Conservation (phyloP, 2,797 vertebrate species). For the Helarctos malayanus region DNA sequence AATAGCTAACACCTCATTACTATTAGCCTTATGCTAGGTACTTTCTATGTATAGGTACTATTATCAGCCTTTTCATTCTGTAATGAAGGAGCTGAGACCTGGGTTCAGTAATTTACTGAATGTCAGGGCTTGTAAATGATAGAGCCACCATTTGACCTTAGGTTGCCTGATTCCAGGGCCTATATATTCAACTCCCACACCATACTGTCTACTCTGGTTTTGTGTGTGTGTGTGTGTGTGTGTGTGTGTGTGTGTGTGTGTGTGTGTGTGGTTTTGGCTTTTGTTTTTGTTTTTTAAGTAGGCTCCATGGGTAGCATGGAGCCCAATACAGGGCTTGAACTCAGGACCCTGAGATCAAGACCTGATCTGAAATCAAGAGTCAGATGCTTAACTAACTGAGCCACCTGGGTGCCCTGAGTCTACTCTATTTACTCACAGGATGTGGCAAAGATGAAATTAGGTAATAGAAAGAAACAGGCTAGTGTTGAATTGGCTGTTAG, state of each 20-base stretch:
- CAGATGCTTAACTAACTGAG: too few relatives aligned
- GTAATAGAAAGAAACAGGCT: background rate
- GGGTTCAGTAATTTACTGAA: background rate
- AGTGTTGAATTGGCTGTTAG: background rate
- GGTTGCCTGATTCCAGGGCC: background rate
- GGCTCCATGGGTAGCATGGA: too few relatives aligned
- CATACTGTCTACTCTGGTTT: background rate
- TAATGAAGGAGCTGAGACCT: background rate
- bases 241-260: too few relatives aligned
- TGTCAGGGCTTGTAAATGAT: background rate
- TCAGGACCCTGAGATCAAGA: too few relatives aligned
- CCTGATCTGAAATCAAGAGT: too few relatives aligned
- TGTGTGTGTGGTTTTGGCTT: too few relatives aligned
- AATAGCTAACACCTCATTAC: background rate
- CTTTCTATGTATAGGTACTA: background rate
- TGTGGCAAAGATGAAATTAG: slow-evolving; percentile 18
- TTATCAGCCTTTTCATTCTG: background rate
- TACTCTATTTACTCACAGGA: background rate
- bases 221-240: too few relatives aligned
- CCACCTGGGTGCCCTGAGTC: background rate
- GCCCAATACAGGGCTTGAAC: too few relatives aligned
- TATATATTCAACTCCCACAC: background rate
- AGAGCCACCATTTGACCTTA: background rate
- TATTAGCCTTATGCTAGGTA: background rate
- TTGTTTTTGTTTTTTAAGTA: too few relatives aligned